Evolutionary conservation across 30 jellyfish, hydroid and myxozoan species (phyloP).

Genomic region (Hydractinia echinata): DNA sequence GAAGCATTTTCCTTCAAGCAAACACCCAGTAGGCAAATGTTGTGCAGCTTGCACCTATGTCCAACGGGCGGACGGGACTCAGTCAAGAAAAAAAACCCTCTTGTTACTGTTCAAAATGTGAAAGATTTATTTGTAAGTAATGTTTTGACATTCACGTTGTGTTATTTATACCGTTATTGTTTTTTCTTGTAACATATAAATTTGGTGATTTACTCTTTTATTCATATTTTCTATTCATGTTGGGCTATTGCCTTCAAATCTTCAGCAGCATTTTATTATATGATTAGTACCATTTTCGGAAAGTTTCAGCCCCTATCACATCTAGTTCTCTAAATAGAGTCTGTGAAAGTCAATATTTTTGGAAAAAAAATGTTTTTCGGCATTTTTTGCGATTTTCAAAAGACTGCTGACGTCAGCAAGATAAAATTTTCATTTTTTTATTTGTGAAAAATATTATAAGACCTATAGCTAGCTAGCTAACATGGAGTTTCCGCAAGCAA

Average conservation of each 20-base stretch:
- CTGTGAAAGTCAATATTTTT: neutral
- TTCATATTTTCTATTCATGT: neutral
- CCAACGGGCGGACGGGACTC: constrained; percentile 15
- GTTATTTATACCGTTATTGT: neutral
- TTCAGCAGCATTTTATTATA: neutral
- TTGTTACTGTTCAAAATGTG: constrained; percentile 37
- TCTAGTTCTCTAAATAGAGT: neutral
- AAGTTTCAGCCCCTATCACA: constrained; percentile 8
- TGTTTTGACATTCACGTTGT: neutral
- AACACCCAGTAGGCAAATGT: constrained; percentile 36
- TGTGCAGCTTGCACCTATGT: constrained; percentile 27
- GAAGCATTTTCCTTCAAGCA: constrained; percentile 43
- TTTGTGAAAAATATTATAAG: neutral
- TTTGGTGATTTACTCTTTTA: neutral
- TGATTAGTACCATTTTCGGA: neutral
- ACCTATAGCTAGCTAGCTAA: too few relatives aligned
- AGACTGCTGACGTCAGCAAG: neutral
- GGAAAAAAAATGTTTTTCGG: neutral
- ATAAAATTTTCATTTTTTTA: neutral
- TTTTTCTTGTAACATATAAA: too few relatives aligned
- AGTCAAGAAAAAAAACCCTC: constrained; percentile 17
- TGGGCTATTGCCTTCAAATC: neutral
- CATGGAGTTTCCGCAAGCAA: too few relatives aligned
- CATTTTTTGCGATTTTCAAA: constrained; percentile 5
- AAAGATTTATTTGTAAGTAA: constrained; percentile 31